phyloP scores from a whole-genome alignment of 2,797 vertebrate genomes.

The Novumbra hubbsi region DNA sequence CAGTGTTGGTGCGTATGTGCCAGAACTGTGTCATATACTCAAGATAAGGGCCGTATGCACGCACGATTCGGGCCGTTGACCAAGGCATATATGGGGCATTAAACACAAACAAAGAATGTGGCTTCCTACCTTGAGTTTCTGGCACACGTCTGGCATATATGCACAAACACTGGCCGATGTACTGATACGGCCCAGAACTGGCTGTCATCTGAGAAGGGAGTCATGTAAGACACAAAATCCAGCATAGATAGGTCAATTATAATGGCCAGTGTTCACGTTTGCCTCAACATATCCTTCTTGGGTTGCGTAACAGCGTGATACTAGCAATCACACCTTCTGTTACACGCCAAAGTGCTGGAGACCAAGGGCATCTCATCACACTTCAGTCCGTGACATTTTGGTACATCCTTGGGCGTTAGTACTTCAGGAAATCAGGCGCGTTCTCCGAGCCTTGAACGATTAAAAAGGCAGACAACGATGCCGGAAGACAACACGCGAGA shows the following conservation, averaged over 20 bases:
- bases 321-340: neutral
- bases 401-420: neutral
- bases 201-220: neutral
- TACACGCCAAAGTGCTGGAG: neutral
- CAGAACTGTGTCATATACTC: too few species aligned
- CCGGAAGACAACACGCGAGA: neutral
- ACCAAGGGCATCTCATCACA: neutral
- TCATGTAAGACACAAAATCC: slow-evolving; percentile 12
- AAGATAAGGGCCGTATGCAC: too few species aligned
- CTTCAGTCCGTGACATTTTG: neutral
- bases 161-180: too few species aligned
- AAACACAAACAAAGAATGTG: too few species aligned
- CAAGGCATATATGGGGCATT: too few species aligned
- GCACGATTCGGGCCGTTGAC: too few species aligned
- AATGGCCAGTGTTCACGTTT: slow-evolving; percentile 18
- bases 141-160: too few species aligned
- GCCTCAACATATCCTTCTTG: neutral
- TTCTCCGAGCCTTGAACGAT: neutral
- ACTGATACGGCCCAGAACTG: too few species aligned
- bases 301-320: slow-evolving; percentile 3
- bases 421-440: neutral
- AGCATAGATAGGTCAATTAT: slow-evolving; percentile 12
- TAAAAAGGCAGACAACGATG: neutral
- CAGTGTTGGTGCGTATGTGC: too few species aligned
- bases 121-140: too few species aligned